phyloP scores from a whole-genome alignment of 92 coral and sea anemone genomes.

The Phenganax marumi region DNA sequence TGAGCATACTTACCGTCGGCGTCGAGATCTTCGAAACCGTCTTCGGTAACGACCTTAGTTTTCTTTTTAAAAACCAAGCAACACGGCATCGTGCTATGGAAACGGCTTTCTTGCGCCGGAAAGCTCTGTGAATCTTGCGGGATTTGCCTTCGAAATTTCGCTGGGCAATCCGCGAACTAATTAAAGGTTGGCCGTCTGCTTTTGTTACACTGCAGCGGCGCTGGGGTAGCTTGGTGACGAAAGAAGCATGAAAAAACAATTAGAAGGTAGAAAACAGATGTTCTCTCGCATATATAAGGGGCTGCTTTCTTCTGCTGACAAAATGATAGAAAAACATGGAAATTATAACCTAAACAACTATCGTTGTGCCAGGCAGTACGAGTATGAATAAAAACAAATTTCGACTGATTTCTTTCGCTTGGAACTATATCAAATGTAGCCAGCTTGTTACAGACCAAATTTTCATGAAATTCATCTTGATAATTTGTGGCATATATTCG shows the following conservation, averaged over 20 bases:
- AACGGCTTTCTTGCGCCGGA: neutral
- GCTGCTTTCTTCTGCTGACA: neutral
- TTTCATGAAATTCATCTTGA: too few relatives aligned
- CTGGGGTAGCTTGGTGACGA: conserved; percentile 40
- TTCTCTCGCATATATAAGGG: neutral
- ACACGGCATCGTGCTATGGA: conserved; percentile 30
- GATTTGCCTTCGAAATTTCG: neutral
- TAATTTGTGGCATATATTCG: too few relatives aligned
- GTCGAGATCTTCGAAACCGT: conserved; percentile 33
- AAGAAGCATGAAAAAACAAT: conserved; percentile 27
- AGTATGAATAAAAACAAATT: too few relatives aligned
- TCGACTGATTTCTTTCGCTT: too few relatives aligned
- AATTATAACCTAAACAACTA: neutral
- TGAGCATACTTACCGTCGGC: neutral
- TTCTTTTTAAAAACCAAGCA: conserved; percentile 36
- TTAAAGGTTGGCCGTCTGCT: conserved; percentile 13
- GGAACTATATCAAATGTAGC: too few relatives aligned
- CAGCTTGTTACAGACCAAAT: too few relatives aligned
- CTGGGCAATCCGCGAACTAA: conserved; percentile 2
- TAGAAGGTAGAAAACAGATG: conserved; percentile 29
- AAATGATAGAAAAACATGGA: neutral
- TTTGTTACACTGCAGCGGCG: conserved; percentile 17
- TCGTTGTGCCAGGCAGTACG: too few relatives aligned
- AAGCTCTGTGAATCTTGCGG: conserved; percentile 1
- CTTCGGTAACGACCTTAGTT: conserved; percentile 38